phyloP scores from a whole-genome alignment of 2,888 invertebrate genomes.

The Artemia sinica region DNA sequence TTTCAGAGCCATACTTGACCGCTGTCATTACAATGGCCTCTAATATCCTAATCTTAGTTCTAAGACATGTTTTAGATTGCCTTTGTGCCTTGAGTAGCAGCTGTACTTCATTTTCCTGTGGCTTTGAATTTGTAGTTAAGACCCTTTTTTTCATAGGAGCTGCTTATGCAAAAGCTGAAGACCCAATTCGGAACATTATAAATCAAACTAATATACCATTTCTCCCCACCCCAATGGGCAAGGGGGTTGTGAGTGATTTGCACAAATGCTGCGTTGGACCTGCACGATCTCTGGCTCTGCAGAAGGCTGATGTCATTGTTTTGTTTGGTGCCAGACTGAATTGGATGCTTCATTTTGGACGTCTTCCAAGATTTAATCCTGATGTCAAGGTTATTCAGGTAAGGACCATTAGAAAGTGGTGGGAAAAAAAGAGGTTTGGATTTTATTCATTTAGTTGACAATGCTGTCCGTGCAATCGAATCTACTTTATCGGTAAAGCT shows the following conservation, averaged over 20 bases:
- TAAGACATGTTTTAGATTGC: no score
- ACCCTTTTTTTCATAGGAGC: conserved; percentile 42
- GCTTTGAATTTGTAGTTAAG: neutral
- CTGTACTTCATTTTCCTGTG: neutral
- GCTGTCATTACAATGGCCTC: no score
- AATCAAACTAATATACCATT: conserved; percentile 59
- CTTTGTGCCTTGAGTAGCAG: neutral
- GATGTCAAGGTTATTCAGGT: conserved; percentile 79
- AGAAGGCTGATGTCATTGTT: conserved; percentile 70
- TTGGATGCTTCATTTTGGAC: conserved; percentile 95
- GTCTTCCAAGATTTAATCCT: conserved; percentile 59
- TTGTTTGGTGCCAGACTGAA: conserved; percentile 79
- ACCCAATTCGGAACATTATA: conserved; percentile 49
- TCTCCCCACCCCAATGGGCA: conserved; percentile 85
- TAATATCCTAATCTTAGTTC: no score
- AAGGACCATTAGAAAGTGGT: conserved; percentile 6
- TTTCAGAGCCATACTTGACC: no score
- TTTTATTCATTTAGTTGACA: no score
- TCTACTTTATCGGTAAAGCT: no score
- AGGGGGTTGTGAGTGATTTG: conserved; percentile 38
- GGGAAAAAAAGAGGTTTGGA: no score
- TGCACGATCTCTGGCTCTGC: conserved; percentile 67
- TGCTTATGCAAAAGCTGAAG: conserved; percentile 61
- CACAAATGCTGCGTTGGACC: conserved; percentile 56
- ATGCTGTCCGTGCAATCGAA: no score